These are phyloP conservation scores for Nomada ferruginata DNA, from an alignment of 2,888 invertebrate genomes.

Conservation along the genomic window DNA sequence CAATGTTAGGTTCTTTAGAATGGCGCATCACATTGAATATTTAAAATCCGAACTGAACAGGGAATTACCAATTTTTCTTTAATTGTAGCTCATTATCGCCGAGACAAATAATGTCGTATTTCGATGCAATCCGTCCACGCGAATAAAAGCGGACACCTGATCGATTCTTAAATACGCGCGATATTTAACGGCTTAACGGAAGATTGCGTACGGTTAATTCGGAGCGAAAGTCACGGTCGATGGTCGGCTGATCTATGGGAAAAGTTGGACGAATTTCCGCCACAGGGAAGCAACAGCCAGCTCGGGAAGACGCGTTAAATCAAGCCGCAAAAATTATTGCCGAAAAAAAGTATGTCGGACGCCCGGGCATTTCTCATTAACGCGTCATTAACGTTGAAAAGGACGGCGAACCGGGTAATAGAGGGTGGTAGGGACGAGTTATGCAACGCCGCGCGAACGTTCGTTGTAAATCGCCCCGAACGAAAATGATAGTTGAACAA, in stretches of 20 bases:
- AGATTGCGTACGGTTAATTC: slow-evolving; percentile 55
- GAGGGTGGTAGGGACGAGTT: not conserved
- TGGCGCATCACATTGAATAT: too few species aligned
- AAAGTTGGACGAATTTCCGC: slow-evolving; percentile 36
- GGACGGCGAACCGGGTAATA: slow-evolving; percentile 9
- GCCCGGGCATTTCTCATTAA: slow-evolving; percentile 65
- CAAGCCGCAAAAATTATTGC: slow-evolving; percentile 48
- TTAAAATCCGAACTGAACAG: not conserved
- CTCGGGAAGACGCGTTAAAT: slow-evolving; percentile 44
- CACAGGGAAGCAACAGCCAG: slow-evolving; percentile 36
- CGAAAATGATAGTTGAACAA: slow-evolving; percentile 8
- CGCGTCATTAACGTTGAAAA: slow-evolving; percentile 66
- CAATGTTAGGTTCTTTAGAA: not conserved
- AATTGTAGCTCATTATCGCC: not conserved
- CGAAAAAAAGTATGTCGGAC: slow-evolving; percentile 41
- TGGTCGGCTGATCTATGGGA: slow-evolving; percentile 29
- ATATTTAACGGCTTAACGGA: slow-evolving; percentile 31
- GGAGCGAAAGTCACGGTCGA: slow-evolving; percentile 41
- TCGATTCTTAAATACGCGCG: not conserved
- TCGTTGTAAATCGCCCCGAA: slow-evolving; percentile 12
- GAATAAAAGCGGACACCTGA: not conserved
- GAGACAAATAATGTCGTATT: too few species aligned
- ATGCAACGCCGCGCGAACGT: slow-evolving; percentile 12
- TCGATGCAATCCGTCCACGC: too few species aligned
- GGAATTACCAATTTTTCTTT: too few species aligned